Base-by-base conservation (phyloP, 2,113 vertebrate genomes). In the Potamarius usumacintae region DNA sequence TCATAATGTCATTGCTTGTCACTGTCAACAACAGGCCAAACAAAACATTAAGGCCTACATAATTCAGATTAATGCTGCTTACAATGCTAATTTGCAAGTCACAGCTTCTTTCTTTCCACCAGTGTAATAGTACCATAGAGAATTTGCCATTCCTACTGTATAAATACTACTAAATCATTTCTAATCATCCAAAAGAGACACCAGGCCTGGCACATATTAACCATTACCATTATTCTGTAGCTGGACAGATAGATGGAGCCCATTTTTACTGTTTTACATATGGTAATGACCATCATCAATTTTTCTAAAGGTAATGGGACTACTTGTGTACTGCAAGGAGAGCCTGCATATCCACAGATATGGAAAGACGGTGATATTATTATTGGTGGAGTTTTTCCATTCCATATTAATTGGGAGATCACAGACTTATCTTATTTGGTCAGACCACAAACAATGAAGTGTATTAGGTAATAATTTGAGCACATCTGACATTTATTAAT, bases 311-410 rank as follows among this genome's bases (percentile, higher is more conserved):
- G 71, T 93, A 10, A 79, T 89, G 57, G 71, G 84, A 84, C 78
- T 93, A 8, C 65, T 92, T 17, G 88, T 85, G 84, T 72, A 1
- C 87, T 58, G 78, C 81, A 85, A 53, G 93, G 89, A 88, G 71
- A 87, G 6, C 88, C 84, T 57, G 62, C 86, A 55, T 95, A 93
- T 72, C 93, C 95, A 83, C 93, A 94, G 82, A 65, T 95, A 71
- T 88, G 86, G 25, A 92, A 93, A 84, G 90, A 94, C 81, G 95
- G 95, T 0, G 91, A 95, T 72, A 63, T 96, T 25, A 52, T 94
- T n/a, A 92, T 96, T 2, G 95, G 95, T 81, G 95, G 94, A 88
- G 93, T 96, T 88, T 96, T 96, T 90, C 95, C 95, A 42, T 96
- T 96, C 86, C 93, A 92, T 82, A 95, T 76, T 58, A 85, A 78